Evolutionary conservation across 2,888 invertebrate species (phyloP), one percentile per base, ranked within the genome.

Genomic region (Trichogramma evanescens): DNA sequence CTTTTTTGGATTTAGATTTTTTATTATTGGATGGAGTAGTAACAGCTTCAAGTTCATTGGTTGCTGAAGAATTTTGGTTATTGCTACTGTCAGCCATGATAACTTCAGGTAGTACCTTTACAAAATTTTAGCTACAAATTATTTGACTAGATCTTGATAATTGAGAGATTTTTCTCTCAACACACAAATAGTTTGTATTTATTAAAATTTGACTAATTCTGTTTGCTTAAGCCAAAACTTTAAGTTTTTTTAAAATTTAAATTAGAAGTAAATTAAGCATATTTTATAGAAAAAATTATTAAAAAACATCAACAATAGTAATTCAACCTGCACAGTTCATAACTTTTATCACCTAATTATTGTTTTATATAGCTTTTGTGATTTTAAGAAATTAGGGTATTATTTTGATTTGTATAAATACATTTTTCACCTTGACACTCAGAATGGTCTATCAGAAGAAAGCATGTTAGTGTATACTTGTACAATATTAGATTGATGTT

Each of bases 61-160:
- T 63, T 64, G 66, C 48, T 56, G 66, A 65, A 59, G 58, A 67
- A 57, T 72, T 70, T 63, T 62, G 59, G 50, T 69, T 68, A 66
- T 65, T 60, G 43, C 64, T 61, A 63, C 66, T 66, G 56, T 63
- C 62, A 66, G 68, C 71, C 67, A 63, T 61, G 59, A 70, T 68
- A 61, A 70, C 71, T 67, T 61, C 65, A 63, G 70, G 67, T 68
- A 68, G 68, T 68, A 72, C 70, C 74, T 74, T 71, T 56, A 58
- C 55, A 62, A 62, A 62, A 50, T 61, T 54, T 61, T 57, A 54
- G 50, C 57, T 67, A 70, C 70, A 72, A 67, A 71, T 67, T 66
- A 67, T 63, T 55, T 63, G 67, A 66, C 26, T 26, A 26, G 26
- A 63, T 64, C 67, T 66, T 65, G 66, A 64, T 65, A 50, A 43